Base-by-base conservation (phyloP, 2,888 invertebrate species). In the Dromius quadrimaculatus region DNA sequence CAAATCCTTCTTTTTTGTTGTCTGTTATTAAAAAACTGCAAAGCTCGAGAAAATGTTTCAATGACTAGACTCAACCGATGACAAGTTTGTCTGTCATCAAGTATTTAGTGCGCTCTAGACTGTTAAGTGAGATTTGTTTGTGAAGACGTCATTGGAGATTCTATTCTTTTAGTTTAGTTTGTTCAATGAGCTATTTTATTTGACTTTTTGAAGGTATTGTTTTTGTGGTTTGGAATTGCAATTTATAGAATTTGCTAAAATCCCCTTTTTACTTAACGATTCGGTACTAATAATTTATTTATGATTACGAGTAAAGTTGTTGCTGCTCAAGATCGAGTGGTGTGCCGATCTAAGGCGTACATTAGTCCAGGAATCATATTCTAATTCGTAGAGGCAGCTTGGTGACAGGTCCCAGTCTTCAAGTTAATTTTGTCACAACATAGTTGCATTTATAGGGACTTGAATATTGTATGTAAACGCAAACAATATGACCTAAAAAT, bases 141-240 rank as follows among this genome's bases (percentile, higher is more conserved):
- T 54, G 50, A 17, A 54, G 50, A 54, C 50, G 28, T 54, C 50
- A 54, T 28, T 11, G 22, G 47, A 47, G 47, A 47, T 22, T 9
- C 22, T 47, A 20, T 47, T 47, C 45, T 13, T 41, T 11, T 41
- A 41, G 41, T 41, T 41, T 41, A 2, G 41, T 41, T 41, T 41
- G 41, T 41, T 41, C 11, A 15, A 41, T 41, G 41, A 41, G 15
- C 11, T 13, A 41, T 41, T 41, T 41, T 41, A 41, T 41, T 41
- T 41, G 41, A 13, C 2, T 15, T 15, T 36, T 36, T 36, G 36
- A 36, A 11, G 36, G 41, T 41, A 41, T 41, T 41, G 41, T 13
- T 41, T 41, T 41, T 41, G 41, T 41, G 41, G 41, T 41, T 2
- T 19, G 41, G 6, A 41, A 36, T 36, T 41, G 41, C 3, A 41